Base-by-base conservation (phyloP, 2,888 invertebrate genomes). In the Tenthredo amoena region DNA sequence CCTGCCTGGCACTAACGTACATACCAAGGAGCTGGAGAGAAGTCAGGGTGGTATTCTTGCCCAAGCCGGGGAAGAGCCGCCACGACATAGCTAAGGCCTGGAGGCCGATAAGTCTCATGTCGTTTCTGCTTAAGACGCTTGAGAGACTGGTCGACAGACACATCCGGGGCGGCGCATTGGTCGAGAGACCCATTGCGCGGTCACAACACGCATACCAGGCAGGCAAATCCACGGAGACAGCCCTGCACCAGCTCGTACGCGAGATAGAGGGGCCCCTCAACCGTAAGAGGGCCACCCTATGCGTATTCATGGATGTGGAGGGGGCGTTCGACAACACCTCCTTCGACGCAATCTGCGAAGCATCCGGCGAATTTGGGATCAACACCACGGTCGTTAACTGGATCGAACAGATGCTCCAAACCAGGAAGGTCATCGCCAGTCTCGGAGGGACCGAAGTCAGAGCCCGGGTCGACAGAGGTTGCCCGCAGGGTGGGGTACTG, bases 401-500 rank as follows among this genome's bases (percentile, higher is more conserved):
- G 40, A 81, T 81, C 65, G 26, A 43, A 40, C 12, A 81, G 4
- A 81, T 81, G 81, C 65, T 81, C 0, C 37, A 40, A 6, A n/a
- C 58, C 7, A 37, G 62, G 0, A 40, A 3, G 0, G 76, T 50
- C 50, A 31, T 50, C 18, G 58, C 62, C 0, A 81, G n/a, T n/a
- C 71, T 85, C 37, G 65, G 58, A 0, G 85, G 55, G 0, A 68
- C 79, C 3, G 40, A 12, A 0, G 62, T 21, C 58, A 58, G 62
- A 2, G 37, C 40, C 21, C 72, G 10, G 9, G 85, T 81, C 10
- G 85, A 26, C 15, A 85, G 74, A 84, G 90, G 90, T 7, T 92
- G 90, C 84, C 89, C 89, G 12, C 91, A 91, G 86, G 90, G 90
- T 0, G 90, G 90, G 7, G 90, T 90, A 2, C 87, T 90, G 1